Conservation (phyloP, 92 coral and sea anemone species). For the Heliopora coerulea region DNA sequence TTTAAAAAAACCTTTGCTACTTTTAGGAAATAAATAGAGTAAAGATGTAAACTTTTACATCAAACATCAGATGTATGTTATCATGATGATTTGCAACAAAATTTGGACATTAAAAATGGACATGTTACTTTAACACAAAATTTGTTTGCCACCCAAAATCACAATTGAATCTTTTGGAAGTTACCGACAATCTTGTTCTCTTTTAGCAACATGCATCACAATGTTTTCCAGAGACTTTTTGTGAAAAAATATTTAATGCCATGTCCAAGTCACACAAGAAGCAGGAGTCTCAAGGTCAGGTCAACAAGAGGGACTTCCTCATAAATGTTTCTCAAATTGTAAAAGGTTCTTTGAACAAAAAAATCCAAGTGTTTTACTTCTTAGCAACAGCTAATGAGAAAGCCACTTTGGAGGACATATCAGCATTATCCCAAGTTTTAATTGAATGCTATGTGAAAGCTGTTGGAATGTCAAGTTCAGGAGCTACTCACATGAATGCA, state of each 20-base stretch:
- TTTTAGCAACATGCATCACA: not conserved
- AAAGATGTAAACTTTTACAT: too few relatives aligned
- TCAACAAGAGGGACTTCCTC: conserved; percentile 68
- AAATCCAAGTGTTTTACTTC: conserved; percentile 61
- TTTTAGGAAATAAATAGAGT: too few relatives aligned
- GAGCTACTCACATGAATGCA: conserved; percentile 61
- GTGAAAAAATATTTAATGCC: conserved; percentile 5
- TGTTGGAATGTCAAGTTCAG: conserved; percentile 62
- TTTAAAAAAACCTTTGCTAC: too few relatives aligned
- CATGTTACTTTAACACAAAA: too few relatives aligned
- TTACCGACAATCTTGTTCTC: not conserved
- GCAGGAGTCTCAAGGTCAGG: conserved; percentile 44
- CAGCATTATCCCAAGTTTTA: conserved; percentile 51
- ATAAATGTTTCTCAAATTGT: conserved; percentile 62
- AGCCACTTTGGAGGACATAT: conserved; percentile 57
- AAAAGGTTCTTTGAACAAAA: conserved; percentile 60
- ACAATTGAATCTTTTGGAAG: too few relatives aligned
- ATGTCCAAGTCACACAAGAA: conserved; percentile 8
- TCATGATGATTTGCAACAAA: too few relatives aligned
- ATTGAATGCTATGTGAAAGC: conserved; percentile 69
- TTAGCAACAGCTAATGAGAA: conserved; percentile 63
- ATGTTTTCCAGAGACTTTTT: conserved; percentile 12
- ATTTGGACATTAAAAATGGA: too few relatives aligned
- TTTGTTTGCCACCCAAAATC: too few relatives aligned
- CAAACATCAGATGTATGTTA: too few relatives aligned